phyloP scores from a whole-genome alignment of 2,113 vertebrate genomes.

The Butorides virescens region DNA sequence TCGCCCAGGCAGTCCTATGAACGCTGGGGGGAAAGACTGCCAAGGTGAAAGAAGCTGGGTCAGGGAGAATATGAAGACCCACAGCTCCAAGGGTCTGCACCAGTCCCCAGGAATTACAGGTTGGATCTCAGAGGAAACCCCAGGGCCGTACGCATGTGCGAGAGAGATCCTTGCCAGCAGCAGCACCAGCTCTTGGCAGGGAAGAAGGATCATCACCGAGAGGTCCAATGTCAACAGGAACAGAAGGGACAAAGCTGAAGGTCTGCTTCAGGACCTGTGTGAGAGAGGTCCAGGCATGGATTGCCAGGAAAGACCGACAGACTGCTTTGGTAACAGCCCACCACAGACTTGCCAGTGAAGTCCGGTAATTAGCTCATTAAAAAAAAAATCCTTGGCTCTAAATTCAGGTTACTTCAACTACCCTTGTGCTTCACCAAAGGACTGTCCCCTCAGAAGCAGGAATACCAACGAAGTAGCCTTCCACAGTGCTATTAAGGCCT shows the following conservation, averaged over 20 bases:
- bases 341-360: not conserved
- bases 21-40: not conserved
- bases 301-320: not conserved
- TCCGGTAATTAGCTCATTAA: too few relatives aligned
- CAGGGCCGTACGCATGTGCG: accelerated
- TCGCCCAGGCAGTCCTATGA: not conserved
- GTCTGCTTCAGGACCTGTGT: not conserved
- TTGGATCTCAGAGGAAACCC: not conserved
- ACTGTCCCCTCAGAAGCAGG: not conserved
- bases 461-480: not conserved
- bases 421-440: not conserved
- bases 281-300: not conserved
- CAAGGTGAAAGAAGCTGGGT: not conserved
- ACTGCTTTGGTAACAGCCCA: not conserved
- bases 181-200: not conserved
- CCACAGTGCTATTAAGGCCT: not conserved
- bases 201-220: not conserved
- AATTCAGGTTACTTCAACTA: not conserved
- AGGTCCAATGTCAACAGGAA: not conserved
- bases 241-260: not conserved
- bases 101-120: not conserved
- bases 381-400: not conserved
- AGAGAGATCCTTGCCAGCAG: not conserved
- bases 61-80: not conserved
- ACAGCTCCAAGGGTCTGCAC: not conserved